Evolutionary conservation across 2,888 invertebrate species (phyloP).

Genomic region (Ditula angustiorana): DNA sequence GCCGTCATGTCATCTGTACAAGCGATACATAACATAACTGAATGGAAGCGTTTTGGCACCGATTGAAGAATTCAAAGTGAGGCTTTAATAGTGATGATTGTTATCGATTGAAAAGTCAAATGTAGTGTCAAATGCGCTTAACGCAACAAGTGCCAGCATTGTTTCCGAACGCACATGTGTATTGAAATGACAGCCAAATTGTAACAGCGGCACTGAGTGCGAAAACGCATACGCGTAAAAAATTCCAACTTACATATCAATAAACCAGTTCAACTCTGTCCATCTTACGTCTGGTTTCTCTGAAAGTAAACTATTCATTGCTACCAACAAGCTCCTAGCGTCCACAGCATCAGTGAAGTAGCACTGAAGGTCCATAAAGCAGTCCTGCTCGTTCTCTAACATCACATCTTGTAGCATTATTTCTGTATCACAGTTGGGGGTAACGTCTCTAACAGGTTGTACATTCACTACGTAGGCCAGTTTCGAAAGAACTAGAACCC

Average conservation of each 20-base stretch:
- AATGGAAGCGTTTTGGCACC: no score
- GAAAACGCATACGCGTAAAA: no score
- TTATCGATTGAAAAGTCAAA: no score
- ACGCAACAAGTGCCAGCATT: no score
- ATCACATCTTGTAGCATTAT: conserved; percentile 72
- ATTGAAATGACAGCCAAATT: no score
- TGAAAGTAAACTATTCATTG: conserved; percentile 86
- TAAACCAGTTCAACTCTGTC: conserved; percentile 90
- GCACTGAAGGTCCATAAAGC: conserved; percentile 84
- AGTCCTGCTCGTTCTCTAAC: conserved; percentile 61
- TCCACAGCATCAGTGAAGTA: conserved; percentile 84
- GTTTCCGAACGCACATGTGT: no score
- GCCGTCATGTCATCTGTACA: no score
- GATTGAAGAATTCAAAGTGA: no score
- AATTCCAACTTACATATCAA: conserved; percentile 84
- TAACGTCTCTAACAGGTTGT: conserved; percentile 75
- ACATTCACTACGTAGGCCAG: conserved; percentile 78
- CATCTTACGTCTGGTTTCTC: conserved; percentile 88
- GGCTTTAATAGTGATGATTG: no score
- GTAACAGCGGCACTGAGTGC: no score
- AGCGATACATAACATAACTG: no score
- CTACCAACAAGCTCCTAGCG: conserved; percentile 84
- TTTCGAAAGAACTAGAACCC: conserved; percentile 68
- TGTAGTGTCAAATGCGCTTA: no score
- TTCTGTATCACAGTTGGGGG: conserved; percentile 74